Percentiles rank a stretch among this genome's conserved stretches.
Evolutionary conservation across 2,113 vertebrate species (phyloP).

Genomic region (Gasterosteus aculeatus): DNA sequence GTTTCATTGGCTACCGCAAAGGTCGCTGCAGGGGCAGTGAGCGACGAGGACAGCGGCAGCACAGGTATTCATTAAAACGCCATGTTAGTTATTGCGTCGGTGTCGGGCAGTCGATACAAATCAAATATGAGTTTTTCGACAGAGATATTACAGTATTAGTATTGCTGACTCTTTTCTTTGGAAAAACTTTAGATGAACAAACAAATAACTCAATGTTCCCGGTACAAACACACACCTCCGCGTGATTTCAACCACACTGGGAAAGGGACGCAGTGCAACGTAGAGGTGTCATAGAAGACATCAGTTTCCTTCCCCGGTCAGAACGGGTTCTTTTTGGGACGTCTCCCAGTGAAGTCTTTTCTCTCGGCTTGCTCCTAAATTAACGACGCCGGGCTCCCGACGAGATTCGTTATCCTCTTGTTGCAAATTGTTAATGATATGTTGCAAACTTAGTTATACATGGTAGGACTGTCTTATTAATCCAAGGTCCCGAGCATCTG

Average conservation of each 20-base stretch:
- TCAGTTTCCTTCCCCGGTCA: too few species aligned
- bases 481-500: slow-evolving; percentile 57
- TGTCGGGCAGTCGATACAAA: slow-evolving; percentile 34
- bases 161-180: background rate
- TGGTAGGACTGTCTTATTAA: slow-evolving; percentile 48
- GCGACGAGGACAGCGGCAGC: background rate
- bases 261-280: too few species aligned
- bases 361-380: slow-evolving; percentile 1
- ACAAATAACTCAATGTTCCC: background rate
- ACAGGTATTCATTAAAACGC: slow-evolving; percentile 46
- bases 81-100: slow-evolving; percentile 11
- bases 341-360: background rate
- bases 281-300: too few species aligned
- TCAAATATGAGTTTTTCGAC: slow-evolving; percentile 13
- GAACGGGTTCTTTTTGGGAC: too few species aligned
- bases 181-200: background rate
- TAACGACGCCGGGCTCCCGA: slow-evolving; percentile 3
- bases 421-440: slow-evolving; percentile 63
- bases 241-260: background rate
- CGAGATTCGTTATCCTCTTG: slow-evolving; percentile 39
- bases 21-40: slow-evolving; percentile 4
- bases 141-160: background rate
- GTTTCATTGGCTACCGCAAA: slow-evolving; percentile 50
- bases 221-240: background rate
- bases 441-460: slow-evolving; percentile 59